phyloP scores from a whole-genome alignment of 2,113 vertebrate genomes.

The Parus major region DNA sequence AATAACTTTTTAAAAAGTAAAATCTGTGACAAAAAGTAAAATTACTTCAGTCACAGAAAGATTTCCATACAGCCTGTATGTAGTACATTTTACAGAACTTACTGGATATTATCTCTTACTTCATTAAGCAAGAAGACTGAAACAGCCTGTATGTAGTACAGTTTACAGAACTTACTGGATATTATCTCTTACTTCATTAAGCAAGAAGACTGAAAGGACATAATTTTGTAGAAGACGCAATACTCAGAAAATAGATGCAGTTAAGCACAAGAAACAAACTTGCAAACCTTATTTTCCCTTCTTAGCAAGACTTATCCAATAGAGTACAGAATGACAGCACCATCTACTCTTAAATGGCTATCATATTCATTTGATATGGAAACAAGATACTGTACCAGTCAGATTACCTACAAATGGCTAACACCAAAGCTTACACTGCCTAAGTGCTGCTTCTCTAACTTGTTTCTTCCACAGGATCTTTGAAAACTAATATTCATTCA shows the following conservation, averaged over 20 bases:
- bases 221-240: not conserved
- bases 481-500: not conserved
- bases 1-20: not conserved
- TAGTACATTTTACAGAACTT: not conserved
- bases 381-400: not conserved
- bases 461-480: not conserved
- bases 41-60: not conserved
- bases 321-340: not conserved
- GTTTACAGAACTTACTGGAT: not conserved
- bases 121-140: not conserved
- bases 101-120: not conserved
- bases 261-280: not conserved
- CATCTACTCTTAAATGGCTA: not conserved
- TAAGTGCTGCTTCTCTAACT: not conserved
- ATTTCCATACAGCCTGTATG: not conserved
- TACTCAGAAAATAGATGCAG: not conserved
- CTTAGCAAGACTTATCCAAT: not conserved
- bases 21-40: not conserved
- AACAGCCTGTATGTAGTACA: not conserved
- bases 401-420: not conserved
- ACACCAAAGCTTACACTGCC: not conserved
- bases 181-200: not conserved
- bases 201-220: not conserved
- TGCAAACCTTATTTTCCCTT: not conserved
- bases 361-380: accelerated